Percentiles rank a stretch among this genome's conserved stretches.
Evolutionary conservation across 2,797 vertebrate genomes (phyloP).

Genomic region (Muscicapa striata): DNA sequence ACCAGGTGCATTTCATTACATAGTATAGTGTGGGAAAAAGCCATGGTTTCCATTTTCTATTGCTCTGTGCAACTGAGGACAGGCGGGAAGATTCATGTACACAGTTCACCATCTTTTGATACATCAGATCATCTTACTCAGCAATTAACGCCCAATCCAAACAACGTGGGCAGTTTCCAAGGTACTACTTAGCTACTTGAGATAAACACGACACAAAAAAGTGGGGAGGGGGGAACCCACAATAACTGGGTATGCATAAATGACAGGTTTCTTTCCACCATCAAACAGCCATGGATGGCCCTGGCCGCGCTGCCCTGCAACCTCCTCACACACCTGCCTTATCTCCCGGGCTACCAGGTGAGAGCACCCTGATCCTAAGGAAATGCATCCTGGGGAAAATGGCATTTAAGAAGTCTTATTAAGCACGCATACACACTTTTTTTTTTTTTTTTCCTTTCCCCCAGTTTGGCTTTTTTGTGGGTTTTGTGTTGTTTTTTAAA

Average conservation of each 20-base stretch:
- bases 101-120: background rate
- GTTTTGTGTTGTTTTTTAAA: background rate
- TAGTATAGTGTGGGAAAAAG: background rate
- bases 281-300: background rate
- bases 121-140: background rate
- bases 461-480: background rate
- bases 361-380: background rate
- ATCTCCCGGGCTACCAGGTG: rapidly evolving
- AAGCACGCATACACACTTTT: rapidly evolving
- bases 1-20: conserved; percentile 11
- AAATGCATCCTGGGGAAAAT: background rate
- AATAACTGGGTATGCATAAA: background rate
- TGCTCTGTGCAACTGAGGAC: background rate
- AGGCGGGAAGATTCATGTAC: background rate
- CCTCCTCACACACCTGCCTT: background rate
- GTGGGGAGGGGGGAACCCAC: background rate
- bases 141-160: background rate
- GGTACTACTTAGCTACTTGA: conserved; percentile 5
- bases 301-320: background rate
- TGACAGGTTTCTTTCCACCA: background rate
- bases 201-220: background rate
- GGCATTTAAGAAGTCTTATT: background rate
- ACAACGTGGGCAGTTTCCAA: conserved; percentile 34
- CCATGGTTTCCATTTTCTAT: background rate
- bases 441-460: too few relatives aligned